A percentile compares a stretch with the other conserved stretches of the same genome.
phyloP scores from a whole-genome alignment of 2,113 vertebrate species.

The Meriones unguiculatus region DNA sequence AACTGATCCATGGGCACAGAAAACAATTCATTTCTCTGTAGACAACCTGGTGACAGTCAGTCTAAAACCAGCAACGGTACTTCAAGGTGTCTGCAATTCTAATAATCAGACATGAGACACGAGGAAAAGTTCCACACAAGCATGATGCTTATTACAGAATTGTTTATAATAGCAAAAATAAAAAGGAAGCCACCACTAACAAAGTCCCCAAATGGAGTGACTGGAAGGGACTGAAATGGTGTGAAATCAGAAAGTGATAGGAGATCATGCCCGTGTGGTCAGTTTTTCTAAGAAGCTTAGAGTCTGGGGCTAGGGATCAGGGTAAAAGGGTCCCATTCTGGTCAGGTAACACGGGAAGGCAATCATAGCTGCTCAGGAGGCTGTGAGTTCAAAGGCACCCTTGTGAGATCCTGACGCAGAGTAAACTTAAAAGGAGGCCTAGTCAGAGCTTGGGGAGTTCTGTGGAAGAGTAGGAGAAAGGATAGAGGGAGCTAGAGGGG shows the following conservation, averaged over 20 bases:
- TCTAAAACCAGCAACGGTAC: not conserved
- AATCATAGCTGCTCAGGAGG: not conserved
- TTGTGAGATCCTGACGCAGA: not conserved
- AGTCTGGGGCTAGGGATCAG: not conserved
- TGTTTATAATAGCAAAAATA: not conserved
- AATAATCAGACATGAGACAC: not conserved
- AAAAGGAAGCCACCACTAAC: not conserved
- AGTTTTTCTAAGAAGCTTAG: not conserved
- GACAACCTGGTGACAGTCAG: not conserved
- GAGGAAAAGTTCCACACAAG: not conserved
- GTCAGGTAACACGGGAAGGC: not conserved
- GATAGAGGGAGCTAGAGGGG: too few species aligned
- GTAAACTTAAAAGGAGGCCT: not conserved
- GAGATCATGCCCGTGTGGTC: not conserved
- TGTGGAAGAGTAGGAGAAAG: too few species aligned
- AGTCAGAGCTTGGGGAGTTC: too few species aligned
- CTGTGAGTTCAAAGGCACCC: not conserved
- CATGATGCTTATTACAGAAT: not conserved
- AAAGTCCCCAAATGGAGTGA: not conserved
- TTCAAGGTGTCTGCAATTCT: slow-evolving; percentile 18
- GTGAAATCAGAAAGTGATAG: not conserved
- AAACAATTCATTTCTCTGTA: not conserved
- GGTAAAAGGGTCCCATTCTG: not conserved
- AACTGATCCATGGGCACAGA: not conserved
- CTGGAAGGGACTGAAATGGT: not conserved